A percentile compares a stretch with the other conserved stretches of the same genome.
Conservation (phyloP, 2,797 vertebrate genomes). For the Centroberyx gerrardi region DNA sequence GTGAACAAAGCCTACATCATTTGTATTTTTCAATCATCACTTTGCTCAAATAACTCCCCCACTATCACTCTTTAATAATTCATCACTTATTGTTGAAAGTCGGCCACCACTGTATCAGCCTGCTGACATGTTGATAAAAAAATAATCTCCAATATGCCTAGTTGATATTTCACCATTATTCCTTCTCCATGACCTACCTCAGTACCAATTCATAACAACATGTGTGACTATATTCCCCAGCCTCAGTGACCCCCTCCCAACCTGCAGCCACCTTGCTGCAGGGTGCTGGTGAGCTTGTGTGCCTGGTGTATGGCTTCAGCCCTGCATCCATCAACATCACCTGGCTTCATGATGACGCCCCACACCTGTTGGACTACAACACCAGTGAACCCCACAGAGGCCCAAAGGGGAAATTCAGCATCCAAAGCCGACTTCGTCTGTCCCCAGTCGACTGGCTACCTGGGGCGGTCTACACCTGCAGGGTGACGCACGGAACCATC, state of each 20-base stretch:
- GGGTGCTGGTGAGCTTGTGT: constrained; percentile 72
- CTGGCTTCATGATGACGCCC: constrained; percentile 68
- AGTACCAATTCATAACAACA: not conserved
- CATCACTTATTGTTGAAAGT: too few relatives aligned
- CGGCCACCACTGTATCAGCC: too few relatives aligned
- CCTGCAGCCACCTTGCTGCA: constrained; percentile 73
- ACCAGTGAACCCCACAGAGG: constrained; percentile 60
- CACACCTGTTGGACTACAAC: constrained; percentile 29
- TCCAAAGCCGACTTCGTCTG: constrained; percentile 73
- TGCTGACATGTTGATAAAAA: too few relatives aligned
- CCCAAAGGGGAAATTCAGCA: constrained; percentile 75
- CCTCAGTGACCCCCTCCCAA: constrained; percentile 40
- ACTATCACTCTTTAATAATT: too few relatives aligned
- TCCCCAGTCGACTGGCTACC: constrained; percentile 50
- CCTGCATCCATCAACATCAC: constrained; percentile 78
- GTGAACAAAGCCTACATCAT: too few relatives aligned
- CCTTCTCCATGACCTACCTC: not conserved
- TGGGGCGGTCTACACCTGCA: constrained; percentile 73
- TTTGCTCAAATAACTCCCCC: too few relatives aligned
- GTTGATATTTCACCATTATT: not conserved
- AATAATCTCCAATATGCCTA: too few relatives aligned
- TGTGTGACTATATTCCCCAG: constrained; percentile 44
- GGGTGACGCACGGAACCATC: constrained; percentile 68
- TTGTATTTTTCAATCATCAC: too few relatives aligned
- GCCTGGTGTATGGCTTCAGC: constrained; percentile 80